Percentiles rank a stretch among this genome's conserved stretches.
Conservation (phyloP, 2,888 invertebrate genomes). For the Sinopyrophorus schimmeli region DNA sequence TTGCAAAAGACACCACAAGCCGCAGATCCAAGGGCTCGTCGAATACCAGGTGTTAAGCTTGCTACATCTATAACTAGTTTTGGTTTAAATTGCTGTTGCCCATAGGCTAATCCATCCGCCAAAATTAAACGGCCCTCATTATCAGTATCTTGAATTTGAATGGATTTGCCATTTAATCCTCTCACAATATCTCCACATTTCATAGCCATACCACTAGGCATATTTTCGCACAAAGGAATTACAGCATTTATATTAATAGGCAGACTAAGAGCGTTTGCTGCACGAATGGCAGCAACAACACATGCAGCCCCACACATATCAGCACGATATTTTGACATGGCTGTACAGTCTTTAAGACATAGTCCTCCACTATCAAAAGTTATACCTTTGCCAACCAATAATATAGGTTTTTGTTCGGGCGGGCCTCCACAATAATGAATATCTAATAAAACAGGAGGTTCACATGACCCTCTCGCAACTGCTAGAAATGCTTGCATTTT, state of each 20-base stretch:
- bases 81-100: slow-evolving; percentile 60
- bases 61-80: slow-evolving; percentile 70
- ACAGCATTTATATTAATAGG: slow-evolving; percentile 60
- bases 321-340: slow-evolving; percentile 53
- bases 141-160: slow-evolving; percentile 65
- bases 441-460: slow-evolving; percentile 68
- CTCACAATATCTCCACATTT: slow-evolving; percentile 58
- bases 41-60: slow-evolving; percentile 65
- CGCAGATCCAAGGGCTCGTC: slow-evolving; percentile 59
- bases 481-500: slow-evolving; percentile 68
- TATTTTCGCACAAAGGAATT: slow-evolving; percentile 56
- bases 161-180: slow-evolving; percentile 63
- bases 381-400: slow-evolving; percentile 69
- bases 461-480: slow-evolving; percentile 70
- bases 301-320: slow-evolving; percentile 69
- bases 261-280: slow-evolving; percentile 59
- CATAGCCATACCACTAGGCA: slow-evolving; percentile 64
- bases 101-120: slow-evolving; percentile 51
- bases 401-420: slow-evolving; percentile 59
- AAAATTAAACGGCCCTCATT: slow-evolving; percentile 57
- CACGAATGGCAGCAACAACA: slow-evolving; percentile 59
- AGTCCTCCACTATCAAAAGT: slow-evolving; percentile 61
- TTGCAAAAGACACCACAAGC: slow-evolving; percentile 62
- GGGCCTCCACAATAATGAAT: slow-evolving; percentile 61
- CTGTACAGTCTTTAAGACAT: slow-evolving; percentile 51